Evolutionary conservation across 2,888 invertebrate species (phyloP).

Genomic region (Eupithecia tripunctaria): DNA sequence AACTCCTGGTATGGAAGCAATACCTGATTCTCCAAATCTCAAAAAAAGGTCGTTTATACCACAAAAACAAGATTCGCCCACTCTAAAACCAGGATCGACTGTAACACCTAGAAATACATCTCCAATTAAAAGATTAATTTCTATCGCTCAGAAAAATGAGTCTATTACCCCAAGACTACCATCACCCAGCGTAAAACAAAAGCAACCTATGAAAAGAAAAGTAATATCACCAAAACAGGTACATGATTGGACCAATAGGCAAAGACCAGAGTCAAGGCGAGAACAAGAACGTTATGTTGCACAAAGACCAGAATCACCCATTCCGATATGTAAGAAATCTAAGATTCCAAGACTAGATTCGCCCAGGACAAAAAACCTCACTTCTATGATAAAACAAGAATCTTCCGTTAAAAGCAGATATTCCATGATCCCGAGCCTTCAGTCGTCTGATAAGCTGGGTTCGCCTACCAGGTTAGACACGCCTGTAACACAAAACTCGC

Average conservation of each 20-base stretch:
- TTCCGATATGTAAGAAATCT: not conserved
- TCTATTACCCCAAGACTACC: not conserved
- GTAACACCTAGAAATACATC: not conserved
- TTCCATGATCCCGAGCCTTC: not conserved
- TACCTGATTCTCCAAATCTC: not conserved
- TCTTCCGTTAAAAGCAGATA: not conserved
- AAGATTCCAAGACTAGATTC: conserved; percentile 4
- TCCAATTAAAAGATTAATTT: not conserved
- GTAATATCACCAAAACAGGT: not conserved
- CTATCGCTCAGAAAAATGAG: not conserved
- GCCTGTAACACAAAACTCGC: not conserved
- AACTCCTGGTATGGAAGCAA: not conserved
- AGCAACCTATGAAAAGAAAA: not conserved
- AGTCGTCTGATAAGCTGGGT: not conserved
- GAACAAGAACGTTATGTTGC: not conserved
- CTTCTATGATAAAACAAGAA: not conserved
- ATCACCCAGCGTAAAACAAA: not conserved
- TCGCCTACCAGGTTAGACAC: not conserved
- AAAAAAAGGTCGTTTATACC: conserved; percentile 1
- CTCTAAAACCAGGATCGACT: conserved; percentile 5
- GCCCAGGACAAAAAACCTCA: not conserved
- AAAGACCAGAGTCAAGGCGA: conserved; percentile 11
- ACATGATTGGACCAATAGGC: not conserved
- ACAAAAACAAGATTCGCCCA: conserved; percentile 10
- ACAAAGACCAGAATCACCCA: conserved; percentile 1